phyloP scores from a whole-genome alignment of 2,797 vertebrate species.

The Synaphobranchus kaupii region DNA sequence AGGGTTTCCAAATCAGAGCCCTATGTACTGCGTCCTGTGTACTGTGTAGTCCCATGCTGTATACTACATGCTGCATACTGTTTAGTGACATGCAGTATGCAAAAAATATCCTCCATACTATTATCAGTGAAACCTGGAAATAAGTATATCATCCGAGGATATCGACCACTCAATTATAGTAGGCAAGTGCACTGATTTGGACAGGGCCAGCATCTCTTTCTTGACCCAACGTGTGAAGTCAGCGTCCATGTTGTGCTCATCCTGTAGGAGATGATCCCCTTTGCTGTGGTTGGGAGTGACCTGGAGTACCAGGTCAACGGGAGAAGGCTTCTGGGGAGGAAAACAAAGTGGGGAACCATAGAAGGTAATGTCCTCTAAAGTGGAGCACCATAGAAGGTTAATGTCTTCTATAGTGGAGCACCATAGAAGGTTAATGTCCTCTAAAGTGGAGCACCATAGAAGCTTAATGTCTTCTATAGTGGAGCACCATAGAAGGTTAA shows the following conservation, averaged over 20 bases:
- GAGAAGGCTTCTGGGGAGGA: constrained; percentile 83
- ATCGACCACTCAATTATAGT: too few relatives aligned
- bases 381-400: not conserved
- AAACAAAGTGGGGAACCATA: constrained; percentile 88
- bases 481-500: not conserved
- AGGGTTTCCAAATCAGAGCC: too few relatives aligned
- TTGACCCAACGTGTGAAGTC: not conserved
- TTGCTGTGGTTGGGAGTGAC: constrained; percentile 87
- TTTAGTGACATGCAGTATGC: too few relatives aligned
- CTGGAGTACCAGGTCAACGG: constrained; percentile 88
- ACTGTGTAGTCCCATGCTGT: too few relatives aligned
- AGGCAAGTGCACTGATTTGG: too few relatives aligned
- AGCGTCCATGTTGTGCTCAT: not conserved
- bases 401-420: not conserved
- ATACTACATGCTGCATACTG: too few relatives aligned
- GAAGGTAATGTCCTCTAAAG: constrained; percentile 71
- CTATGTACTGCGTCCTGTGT: too few relatives aligned
- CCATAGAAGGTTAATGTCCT: not conserved
- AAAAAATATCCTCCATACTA: too few relatives aligned
- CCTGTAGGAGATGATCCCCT: constrained; percentile 84
- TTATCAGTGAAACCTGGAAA: too few relatives aligned
- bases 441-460: not conserved
- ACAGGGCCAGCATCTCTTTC: not conserved
- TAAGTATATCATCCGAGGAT: too few relatives aligned
- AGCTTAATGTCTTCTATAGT: not conserved